A percentile compares a stretch with the other conserved stretches of the same genome.
phyloP scores from a whole-genome alignment of 1,140 invertebrate genomes.

The Plectus sambesii region DNA sequence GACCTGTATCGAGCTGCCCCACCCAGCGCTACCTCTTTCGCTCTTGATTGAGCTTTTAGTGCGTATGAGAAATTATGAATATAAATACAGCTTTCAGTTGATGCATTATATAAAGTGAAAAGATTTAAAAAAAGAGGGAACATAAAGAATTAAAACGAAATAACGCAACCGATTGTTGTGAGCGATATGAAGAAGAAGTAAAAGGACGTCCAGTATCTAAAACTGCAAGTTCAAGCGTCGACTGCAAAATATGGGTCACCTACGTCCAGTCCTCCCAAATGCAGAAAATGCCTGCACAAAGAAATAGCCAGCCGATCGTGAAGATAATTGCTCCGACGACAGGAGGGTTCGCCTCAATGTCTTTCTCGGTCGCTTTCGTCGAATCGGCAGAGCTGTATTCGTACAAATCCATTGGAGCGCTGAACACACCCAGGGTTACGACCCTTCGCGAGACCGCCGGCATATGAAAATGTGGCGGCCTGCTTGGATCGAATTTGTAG shows the following conservation, averaged over 20 bases:
- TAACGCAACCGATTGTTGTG: conserved; percentile 45
- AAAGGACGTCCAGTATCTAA: conserved; percentile 44
- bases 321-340: conserved; percentile 23
- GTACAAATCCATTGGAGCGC: background rate
- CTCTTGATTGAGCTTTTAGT: no score
- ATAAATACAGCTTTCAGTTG: conserved; percentile 6
- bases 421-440: conserved; percentile 10
- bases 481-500: conserved; percentile 3
- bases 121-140: no score
- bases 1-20: no score
- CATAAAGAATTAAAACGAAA: no score
- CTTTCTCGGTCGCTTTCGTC: conserved; percentile 14
- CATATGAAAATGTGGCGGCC: background rate
- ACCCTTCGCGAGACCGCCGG: conserved; percentile 1
- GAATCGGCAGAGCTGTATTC: conserved; percentile 11
- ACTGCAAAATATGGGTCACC: conserved; percentile 24
- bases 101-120: no score
- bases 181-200: conserved; percentile 45
- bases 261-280: conserved; percentile 54
- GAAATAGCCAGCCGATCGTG: conserved; percentile 26
- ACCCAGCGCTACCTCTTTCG: no score
- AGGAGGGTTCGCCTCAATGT: conserved; percentile 24
- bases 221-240: no score
- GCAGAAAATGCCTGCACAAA: conserved; percentile 36
- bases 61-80: background rate